Base-by-base conservation (phyloP, 2,888 invertebrate species). In the Amphipoea oculea region DNA sequence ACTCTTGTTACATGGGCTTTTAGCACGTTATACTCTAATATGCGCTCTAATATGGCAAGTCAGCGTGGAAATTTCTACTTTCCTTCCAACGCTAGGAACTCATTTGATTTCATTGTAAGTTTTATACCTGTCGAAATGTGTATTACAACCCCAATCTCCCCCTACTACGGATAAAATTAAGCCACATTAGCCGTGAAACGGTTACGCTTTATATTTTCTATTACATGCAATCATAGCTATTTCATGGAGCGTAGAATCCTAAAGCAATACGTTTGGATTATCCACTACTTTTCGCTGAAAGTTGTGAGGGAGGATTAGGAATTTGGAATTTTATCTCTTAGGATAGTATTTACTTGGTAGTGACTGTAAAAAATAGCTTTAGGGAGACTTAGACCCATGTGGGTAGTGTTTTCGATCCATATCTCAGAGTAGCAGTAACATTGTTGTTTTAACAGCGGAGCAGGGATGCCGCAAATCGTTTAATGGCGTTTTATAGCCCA, bases 401-500 rank as follows among this genome's bases (percentile, higher is more conserved):
- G 69, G 76, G 42, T 79, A 72, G 79, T 82, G 67, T 73, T 78
- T 76, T 75, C 72, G 77, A 87, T 85, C 70, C 65, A 68, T 79
- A 85, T 87, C 80, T 77, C 60, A 75, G 71, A 76, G 80, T 65
- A 82, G 77, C 77, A 73, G 82, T 86, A 93, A 96, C 96, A 95
- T 92, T 95, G 96, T 96, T 93, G 93, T 92, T 90, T 86, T 85
- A 89, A 89, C 92, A 90, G 90, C 95, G 93, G 94, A 95, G 90
- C 92, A 91, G 71, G 90, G 92, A 92, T 91, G 91, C 92, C 92
- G 92, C 93, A 92, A 94, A 94, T 91, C 93, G 93, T 95, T 95
- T 95, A 95, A 95, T 93, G 93, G 91, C 92, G 86, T 93, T 96
- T 96, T 95, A 96, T 94, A 93, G 93, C 90, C 94, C 92, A 94